phyloP scores from a whole-genome alignment of 2,113 vertebrate genomes.

The Ovis canadensis region DNA sequence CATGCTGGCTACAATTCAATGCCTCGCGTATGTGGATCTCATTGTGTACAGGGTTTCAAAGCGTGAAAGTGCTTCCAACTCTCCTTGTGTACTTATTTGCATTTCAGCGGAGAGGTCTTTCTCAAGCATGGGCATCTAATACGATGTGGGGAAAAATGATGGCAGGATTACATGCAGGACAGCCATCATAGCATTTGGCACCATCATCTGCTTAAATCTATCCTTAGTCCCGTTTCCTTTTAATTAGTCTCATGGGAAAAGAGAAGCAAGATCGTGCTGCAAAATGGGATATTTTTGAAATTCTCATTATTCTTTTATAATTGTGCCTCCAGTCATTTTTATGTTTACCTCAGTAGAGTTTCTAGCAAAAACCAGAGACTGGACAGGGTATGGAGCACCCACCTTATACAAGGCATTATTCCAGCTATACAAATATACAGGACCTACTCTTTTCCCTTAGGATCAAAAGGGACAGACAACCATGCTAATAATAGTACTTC shows the following conservation, averaged over 20 bases:
- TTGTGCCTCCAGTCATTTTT: slow-evolving; percentile 47
- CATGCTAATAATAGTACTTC: not conserved
- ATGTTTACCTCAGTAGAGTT: slow-evolving; percentile 16
- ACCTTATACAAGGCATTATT: not conserved
- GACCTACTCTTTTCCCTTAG: not conserved
- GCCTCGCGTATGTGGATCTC: fast-evolving
- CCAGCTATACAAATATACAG: not conserved
- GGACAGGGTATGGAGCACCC: not conserved
- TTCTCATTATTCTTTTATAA: slow-evolving; percentile 59
- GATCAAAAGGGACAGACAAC: not conserved
- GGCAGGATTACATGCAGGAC: not conserved
- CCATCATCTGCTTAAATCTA: not conserved
- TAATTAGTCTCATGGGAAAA: slow-evolving; percentile 58
- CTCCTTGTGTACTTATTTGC: not conserved
- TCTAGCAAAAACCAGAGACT: slow-evolving; percentile 1
- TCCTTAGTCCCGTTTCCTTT: not conserved
- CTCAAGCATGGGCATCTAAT: not conserved
- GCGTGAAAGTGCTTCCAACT: not conserved
- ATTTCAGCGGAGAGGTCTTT: not conserved
- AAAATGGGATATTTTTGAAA: slow-evolving; percentile 43
- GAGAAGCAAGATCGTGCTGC: not conserved
- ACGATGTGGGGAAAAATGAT: not conserved
- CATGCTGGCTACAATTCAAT: not conserved
- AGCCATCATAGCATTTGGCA: not conserved
- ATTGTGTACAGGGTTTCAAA: not conserved